Conservation (phyloP, 1,140 invertebrate species). For the Drusus annulatus region DNA sequence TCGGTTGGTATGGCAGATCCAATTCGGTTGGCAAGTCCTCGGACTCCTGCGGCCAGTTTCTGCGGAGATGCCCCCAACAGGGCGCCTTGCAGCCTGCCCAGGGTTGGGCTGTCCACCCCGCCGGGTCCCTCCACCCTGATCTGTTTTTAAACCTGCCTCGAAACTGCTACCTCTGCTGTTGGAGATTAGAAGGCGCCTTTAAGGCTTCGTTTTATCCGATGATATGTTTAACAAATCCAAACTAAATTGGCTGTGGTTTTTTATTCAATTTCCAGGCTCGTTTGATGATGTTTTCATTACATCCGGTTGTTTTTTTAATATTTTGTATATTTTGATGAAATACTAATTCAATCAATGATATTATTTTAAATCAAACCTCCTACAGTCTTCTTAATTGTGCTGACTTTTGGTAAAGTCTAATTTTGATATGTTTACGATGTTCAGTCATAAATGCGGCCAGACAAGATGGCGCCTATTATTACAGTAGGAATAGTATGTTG, state of each 20-base stretch:
- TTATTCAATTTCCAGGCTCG: too few relatives aligned
- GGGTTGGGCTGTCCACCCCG: constrained; percentile 69
- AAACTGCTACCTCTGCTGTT: background rate
- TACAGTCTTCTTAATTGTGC: constrained; percentile 26
- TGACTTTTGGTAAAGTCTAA: constrained; percentile 11
- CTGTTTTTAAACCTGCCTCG: background rate
- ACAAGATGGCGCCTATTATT: constrained; percentile 18
- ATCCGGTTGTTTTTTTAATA: too few relatives aligned
- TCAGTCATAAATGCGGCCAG: constrained; percentile 21
- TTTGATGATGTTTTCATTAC: too few relatives aligned
- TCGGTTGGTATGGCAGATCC: constrained; percentile 56
- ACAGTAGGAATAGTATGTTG: background rate
- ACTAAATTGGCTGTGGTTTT: too few relatives aligned
- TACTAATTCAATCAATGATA: background rate
- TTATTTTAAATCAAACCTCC: background rate
- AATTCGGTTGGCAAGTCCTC: constrained; percentile 56
- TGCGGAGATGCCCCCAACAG: constrained; percentile 71
- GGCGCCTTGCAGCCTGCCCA: constrained; percentile 69
- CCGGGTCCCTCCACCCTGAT: constrained; percentile 57
- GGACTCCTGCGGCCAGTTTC: constrained; percentile 70
- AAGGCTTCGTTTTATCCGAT: too few relatives aligned
- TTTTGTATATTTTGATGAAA: too few relatives aligned
- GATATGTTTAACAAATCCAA: too few relatives aligned
- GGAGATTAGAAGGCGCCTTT: too few relatives aligned
- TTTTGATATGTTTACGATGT: constrained; percentile 39